Base-by-base conservation (phyloP, 1,140 invertebrate species). In the Hesperophylax magnus region DNA sequence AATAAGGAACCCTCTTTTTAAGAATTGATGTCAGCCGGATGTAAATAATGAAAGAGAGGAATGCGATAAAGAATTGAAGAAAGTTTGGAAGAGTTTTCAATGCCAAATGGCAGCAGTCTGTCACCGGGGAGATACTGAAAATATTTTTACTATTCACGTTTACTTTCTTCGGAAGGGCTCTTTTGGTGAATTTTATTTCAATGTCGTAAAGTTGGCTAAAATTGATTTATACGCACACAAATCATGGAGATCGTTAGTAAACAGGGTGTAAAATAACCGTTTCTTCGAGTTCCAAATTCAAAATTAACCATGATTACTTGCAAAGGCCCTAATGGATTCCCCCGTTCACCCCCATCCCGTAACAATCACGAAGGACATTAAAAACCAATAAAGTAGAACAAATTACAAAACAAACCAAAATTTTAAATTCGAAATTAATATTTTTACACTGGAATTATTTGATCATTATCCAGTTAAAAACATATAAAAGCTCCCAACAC, bases 231-330 rank as follows among this genome's bases (percentile, higher is more conserved):
- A 61, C 58, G 24, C 18, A 61, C 24, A 18, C 18, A 61, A 14
- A 20, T 18, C 58, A 24, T 6, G 24, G 24, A 61, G 58, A 61
- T 18, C 58, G 56, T 58, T 58, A 58, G n/a, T 7, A 61, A 20
- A 61, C 8, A 24, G 58, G 9, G 58, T 18, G 18, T 61, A 61
- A 61, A 61, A 24, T 61, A 22, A 61, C 58, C 58, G 58, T 61
- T 61, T 61, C 58, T 61, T 61, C 58, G 63, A 67, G 63, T 67
- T 67, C 31, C 22, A 34, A 67, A 67, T 67, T 67, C 31, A 67
- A 34, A 27, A 67, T 34, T 22, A 17, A 34, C 63, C 63, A n/a
- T 34, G 31, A 67, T 67, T 67, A 24, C 58, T 24, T 47, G 1
- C 2, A 14, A 47, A 14, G 39, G 39, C 39, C 58, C 58, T 61